Evolutionary conservation across 2,888 invertebrate genomes (phyloP).

Genomic region (Drosophila tripunctata): DNA sequence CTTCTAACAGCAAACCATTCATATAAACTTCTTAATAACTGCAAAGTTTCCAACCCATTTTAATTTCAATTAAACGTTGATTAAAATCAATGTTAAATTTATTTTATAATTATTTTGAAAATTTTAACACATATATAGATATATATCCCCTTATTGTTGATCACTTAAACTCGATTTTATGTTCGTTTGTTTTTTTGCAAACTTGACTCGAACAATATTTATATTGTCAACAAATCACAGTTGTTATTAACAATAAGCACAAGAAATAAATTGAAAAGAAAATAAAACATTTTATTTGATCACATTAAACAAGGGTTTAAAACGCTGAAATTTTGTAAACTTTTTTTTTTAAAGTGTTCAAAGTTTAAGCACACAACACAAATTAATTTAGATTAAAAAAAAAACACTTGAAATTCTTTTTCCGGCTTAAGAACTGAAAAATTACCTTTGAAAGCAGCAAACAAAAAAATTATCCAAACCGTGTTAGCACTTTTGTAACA

Average conservation of each 20-base stretch:
- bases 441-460: conserved; percentile 12
- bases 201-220: background rate
- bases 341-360: background rate
- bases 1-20: no score
- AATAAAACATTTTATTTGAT: conserved; percentile 7
- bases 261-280: conserved; percentile 18
- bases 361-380: background rate
- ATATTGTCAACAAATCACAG: conserved; percentile 5
- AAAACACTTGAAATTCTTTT: background rate
- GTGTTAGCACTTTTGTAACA: background rate
- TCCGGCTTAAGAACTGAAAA: background rate
- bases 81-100: no score
- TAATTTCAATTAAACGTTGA: no score
- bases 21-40: no score
- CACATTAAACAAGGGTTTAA: background rate
- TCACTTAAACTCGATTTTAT: background rate
- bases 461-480: background rate
- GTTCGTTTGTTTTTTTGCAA: background rate
- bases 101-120: no score
- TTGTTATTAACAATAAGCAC: conserved; percentile 6
- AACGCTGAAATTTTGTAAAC: background rate
- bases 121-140: background rate
- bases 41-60: no score
- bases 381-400: background rate
- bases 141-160: background rate